Evolutionary conservation across 2,888 invertebrate genomes (phyloP), one percentile per base, ranked within the genome.

Genomic region (Dichetophora obliterata): DNA sequence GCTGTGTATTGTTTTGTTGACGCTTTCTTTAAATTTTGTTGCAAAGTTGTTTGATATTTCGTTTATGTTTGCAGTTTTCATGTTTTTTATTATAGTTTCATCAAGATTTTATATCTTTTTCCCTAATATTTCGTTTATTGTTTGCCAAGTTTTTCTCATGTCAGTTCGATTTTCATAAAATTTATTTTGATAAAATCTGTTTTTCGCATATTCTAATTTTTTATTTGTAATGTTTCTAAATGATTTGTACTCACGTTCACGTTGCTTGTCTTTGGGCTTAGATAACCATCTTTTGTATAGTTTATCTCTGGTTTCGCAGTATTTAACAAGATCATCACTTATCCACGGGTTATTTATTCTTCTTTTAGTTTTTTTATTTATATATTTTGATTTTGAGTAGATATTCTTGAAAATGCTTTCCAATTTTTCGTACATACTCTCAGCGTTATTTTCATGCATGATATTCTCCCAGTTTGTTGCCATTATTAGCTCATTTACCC

Each of bases 101-200:
- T 74, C 76, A 43, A 76, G 14, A 52, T 27, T 75, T 22, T 50
- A 34, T 14, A 24, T 19, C 68, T 78, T 75, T 78, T 61, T 76
- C 0, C 76, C 78, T n/a, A 76, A 57, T 24, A 71, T 52, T 68
- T 78, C 75, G 43, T 76, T 75, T 24, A 72, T 72, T 1, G 50
- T 69, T 68, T 75, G 50, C 74, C 71, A 78, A 22, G 78, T 76
- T 16, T 50, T 71, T 16, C 57, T 59, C 6, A 63, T 63, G 57
- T 75, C 27, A n/a, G 72, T 61, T 63, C 57, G 50, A 24, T 72
- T 63, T 65, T 61, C 37, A 19, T 68, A 54, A 52, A 75, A 69
- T 54, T 78, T 68, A 8, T 68, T 75, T 69, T 61, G 59, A 59
- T 69, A 75, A 19, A 63, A 73, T 3, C 27, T n/a, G 57, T 54